These are phyloP conservation scores for Achroia grisella DNA, from an alignment of 1,140 invertebrate species.

Conservation along the genomic window DNA sequence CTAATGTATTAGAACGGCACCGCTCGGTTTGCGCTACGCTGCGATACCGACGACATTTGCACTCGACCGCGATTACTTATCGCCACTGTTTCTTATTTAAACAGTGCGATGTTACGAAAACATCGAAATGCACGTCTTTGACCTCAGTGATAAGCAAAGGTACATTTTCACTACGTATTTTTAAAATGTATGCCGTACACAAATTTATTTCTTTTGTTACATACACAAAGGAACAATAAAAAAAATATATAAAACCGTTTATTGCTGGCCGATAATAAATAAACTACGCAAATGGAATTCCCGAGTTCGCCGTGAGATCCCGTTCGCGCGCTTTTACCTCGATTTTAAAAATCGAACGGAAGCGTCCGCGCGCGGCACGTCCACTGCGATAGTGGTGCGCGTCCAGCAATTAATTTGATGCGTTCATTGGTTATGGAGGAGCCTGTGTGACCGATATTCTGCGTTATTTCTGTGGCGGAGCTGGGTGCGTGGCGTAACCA, in stretches of 20 bases:
- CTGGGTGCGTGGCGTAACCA: conserved; percentile 55
- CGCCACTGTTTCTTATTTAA: conserved; percentile 47
- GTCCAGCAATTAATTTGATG: conserved; percentile 59
- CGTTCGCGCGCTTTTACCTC: conserved; percentile 19
- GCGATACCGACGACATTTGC: conserved; percentile 59
- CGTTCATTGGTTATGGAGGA: conserved; percentile 44
- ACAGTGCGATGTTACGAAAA: conserved; percentile 27
- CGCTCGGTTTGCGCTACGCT: conserved; percentile 12
- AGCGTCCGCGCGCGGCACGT: conserved; percentile 57
- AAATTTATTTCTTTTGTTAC: background rate
- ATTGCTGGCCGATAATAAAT: conserved; percentile 12
- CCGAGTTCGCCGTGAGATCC: conserved; percentile 20
- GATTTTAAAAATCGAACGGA: conserved; percentile 31
- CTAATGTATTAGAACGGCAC: conserved; percentile 13
- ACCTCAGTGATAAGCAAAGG: conserved; percentile 22
- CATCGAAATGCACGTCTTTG: conserved; percentile 16
- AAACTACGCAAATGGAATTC: conserved; percentile 20
- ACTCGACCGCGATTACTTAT: conserved; percentile 58
- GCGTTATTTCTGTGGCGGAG: conserved; percentile 64
- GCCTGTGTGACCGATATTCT: conserved; percentile 68
- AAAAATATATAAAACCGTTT: conserved; percentile 18
- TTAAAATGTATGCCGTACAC: background rate
- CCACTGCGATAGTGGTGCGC: conserved; percentile 59
- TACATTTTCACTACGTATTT: conserved; percentile 6
- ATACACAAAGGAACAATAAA: conserved; percentile 13